Percentiles rank a stretch among this genome's conserved stretches.
Evolutionary conservation across 2,113 vertebrate species (phyloP).

Genomic region (Terrapene triunguis): DNA sequence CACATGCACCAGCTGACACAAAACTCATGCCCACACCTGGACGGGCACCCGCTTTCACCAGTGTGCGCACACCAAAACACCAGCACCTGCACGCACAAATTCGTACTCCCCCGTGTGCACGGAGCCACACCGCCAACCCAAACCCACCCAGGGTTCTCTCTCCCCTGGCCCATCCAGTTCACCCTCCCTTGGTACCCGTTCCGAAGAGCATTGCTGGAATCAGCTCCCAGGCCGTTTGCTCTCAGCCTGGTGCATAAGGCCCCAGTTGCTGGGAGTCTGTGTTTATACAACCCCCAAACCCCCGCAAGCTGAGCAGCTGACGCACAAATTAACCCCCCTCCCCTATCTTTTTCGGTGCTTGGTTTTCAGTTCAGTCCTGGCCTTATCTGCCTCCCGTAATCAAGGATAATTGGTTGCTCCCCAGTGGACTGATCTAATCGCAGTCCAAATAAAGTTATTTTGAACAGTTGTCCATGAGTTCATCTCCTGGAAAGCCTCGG

Average conservation of each 20-base stretch:
- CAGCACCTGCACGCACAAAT: background rate
- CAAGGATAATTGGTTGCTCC: conserved; percentile 64
- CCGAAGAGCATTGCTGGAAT: background rate
- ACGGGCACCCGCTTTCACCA: background rate
- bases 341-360: fast-evolving
- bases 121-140: background rate
- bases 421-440: conserved; percentile 69
- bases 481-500: conserved; percentile 72
- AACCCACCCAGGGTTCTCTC: background rate
- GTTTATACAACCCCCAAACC: background rate
- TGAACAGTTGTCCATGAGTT: conserved; percentile 78
- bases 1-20: background rate
- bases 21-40: background rate
- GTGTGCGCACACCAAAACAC: background rate
- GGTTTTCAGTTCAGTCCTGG: background rate
- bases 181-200: background rate
- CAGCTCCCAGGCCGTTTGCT: no score
- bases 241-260: background rate
- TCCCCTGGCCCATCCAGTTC: background rate
- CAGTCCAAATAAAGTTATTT: conserved; percentile 66
- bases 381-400: conserved; percentile 46
- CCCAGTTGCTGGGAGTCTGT: background rate
- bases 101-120: background rate
- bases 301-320: background rate
- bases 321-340: background rate